Conservation (phyloP, 2,888 invertebrate genomes). For the Caenorhabditis sp. region DNA sequence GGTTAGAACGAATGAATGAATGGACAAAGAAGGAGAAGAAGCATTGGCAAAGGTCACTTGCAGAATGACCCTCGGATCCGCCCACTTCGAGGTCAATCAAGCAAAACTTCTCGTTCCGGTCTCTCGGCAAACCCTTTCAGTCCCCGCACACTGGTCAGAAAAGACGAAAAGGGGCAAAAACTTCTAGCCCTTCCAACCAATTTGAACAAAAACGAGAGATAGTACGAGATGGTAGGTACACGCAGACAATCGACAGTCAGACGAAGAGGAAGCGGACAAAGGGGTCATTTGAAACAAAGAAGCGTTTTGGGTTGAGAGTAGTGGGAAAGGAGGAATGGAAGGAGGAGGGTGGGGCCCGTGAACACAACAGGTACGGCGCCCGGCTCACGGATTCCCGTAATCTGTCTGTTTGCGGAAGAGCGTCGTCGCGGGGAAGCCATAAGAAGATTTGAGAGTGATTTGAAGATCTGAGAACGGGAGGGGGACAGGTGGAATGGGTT, state of each 20-base stretch:
- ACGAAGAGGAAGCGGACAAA: slow-evolving; percentile 41
- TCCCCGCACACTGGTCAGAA: slow-evolving; percentile 5
- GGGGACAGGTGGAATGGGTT: slow-evolving; percentile 9
- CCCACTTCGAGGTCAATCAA: slow-evolving; percentile 39
- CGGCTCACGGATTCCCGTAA: no score
- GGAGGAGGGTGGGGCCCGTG: neutral
- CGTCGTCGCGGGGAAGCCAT: no score
- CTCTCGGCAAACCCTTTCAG: slow-evolving; percentile 11
- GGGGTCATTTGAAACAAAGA: slow-evolving; percentile 57
- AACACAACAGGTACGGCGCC: neutral
- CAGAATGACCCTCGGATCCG: slow-evolving; percentile 39
- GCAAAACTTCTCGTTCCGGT: slow-evolving; percentile 34
- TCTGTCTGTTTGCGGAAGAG: no score
- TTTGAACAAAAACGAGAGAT: slow-evolving; percentile 37
- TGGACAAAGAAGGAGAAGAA: neutral
- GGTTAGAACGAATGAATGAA: slow-evolving; percentile 28
- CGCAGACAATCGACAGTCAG: slow-evolving; percentile 33
- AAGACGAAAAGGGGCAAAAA: slow-evolving; percentile 10
- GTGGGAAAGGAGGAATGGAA: neutral
- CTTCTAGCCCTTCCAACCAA: neutral
- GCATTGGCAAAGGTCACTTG: slow-evolving; percentile 37
- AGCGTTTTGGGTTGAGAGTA: slow-evolving; percentile 33
- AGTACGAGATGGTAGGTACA: slow-evolving; percentile 22
- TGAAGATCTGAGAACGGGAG: neutral
- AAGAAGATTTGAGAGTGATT: no score